Evolutionary conservation across 2,113 vertebrate genomes (phyloP).

Genomic region (Hemibagrus wyckioides): DNA sequence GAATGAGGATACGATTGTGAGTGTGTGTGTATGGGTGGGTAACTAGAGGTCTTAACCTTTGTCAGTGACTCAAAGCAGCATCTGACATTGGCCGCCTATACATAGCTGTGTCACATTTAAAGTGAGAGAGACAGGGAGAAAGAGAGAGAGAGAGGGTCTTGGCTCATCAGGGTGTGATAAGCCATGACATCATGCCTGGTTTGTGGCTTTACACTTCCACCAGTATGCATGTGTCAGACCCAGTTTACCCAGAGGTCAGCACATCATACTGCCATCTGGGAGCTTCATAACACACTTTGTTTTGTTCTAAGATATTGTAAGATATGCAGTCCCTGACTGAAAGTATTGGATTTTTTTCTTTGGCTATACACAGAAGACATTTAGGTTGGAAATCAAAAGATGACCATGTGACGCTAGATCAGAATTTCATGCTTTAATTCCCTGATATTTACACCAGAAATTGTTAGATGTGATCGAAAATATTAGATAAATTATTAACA

Average conservation of each 20-base stretch:
- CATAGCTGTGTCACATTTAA: conserved; percentile 18
- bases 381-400: background rate
- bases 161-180: conserved; percentile 7
- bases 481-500: background rate
- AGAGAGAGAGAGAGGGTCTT: background rate
- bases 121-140: conserved; percentile 7
- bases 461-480: background rate
- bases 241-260: conserved; percentile 55
- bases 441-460: background rate
- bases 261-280: conserved; percentile 70
- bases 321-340: background rate
- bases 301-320: background rate
- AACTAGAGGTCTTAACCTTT: conserved; percentile 43
- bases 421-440: background rate
- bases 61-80: conserved; percentile 60
- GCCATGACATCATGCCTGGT: conserved; percentile 19
- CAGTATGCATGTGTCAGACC: conserved; percentile 16
- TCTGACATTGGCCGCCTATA: conserved; percentile 56
- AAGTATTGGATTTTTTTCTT: background rate
- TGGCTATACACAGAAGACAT: no score
- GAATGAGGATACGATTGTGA: background rate
- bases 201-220: conserved; percentile 14
- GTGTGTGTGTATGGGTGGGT: conserved; percentile 38
- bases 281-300: background rate
- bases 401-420: background rate